Conservation (phyloP, 1,140 invertebrate species). For the Megalopta genalis region DNA sequence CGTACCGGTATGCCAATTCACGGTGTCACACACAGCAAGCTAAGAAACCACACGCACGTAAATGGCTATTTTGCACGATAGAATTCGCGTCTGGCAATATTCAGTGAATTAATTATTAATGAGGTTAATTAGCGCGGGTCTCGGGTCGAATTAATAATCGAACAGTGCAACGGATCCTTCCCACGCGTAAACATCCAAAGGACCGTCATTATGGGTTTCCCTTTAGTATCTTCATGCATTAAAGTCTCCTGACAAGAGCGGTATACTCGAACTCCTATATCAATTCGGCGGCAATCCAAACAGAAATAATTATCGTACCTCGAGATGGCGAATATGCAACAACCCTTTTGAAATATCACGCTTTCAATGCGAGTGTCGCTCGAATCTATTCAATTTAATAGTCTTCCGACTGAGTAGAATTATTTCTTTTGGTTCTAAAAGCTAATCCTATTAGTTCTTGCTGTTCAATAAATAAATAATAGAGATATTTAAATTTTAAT, state of each 20-base stretch:
- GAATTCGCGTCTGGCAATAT: neutral
- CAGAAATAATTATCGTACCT: conserved; percentile 2
- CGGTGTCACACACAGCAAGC: neutral
- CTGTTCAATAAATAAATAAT: no score
- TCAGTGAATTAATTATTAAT: conserved; percentile 11
- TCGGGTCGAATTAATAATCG: neutral
- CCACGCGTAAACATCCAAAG: neutral
- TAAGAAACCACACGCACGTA: neutral
- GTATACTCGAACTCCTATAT: neutral
- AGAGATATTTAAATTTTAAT: no score
- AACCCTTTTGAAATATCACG: neutral
- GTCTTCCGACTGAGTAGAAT: no score
- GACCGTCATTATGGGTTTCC: neutral
- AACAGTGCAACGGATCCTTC: neutral
- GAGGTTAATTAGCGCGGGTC: neutral
- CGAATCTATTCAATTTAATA: neutral
- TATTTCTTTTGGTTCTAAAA: no score
- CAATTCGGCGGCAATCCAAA: neutral
- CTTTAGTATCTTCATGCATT: neutral
- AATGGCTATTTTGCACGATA: neutral
- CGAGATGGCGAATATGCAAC: conserved; percentile 16
- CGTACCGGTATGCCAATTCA: neutral
- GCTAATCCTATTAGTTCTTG: no score
- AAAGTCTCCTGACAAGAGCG: neutral
- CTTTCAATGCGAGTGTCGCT: neutral